Evolutionary conservation across 2,113 vertebrate species (phyloP), one percentile per base, ranked within the genome.

Genomic region (Dendropsophus ebraccatus): DNA sequence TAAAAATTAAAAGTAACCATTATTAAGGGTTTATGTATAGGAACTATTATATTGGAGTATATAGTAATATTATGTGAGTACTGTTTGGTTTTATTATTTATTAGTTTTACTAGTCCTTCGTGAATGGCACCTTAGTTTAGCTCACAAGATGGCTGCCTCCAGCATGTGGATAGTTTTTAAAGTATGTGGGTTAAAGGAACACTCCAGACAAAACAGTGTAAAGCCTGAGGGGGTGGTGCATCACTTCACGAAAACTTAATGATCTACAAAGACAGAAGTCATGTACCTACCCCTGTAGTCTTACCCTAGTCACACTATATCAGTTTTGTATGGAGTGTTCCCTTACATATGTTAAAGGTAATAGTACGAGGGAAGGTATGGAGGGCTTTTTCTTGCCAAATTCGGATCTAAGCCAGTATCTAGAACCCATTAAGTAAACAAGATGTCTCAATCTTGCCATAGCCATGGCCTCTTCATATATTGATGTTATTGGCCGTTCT

Each of bases 111-210:
- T 6, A 16, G 30, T 32, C 13, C 60, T 11, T 16, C n/a, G 16
- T 67, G 11, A 7, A 25, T 65, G 14, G 25, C 21, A 41, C 41
- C 37, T 73, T 41, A 72, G 11, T 74, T 14, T 17, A 14, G 37
- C 72, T 74, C 7, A 74, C 72, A 74, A 74, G 49, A 74, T 74
- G 72, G 72, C n/a, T 12, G 41, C 41, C 41, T n/a, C 41, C 41
- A 47, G 19, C 23, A 25, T 47, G 23, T 47, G 12, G 37, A 73
- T 45, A 30, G 28, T 65, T 65, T 62, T 16, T 5, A 28, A 25
- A 28, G 60, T 28, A 32, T 13, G 16, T 16, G 13, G 30, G 5
- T 65, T 65, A 65, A 30, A 65, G 62, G 28, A 32, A 17, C 62
- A 65, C 62, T 30, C 25, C 62, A 30, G 0, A 30, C 58, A 25